These are phyloP conservation scores for Chesias legatella DNA, from an alignment of 2,888 invertebrate genomes.

Conservation along the genomic window DNA sequence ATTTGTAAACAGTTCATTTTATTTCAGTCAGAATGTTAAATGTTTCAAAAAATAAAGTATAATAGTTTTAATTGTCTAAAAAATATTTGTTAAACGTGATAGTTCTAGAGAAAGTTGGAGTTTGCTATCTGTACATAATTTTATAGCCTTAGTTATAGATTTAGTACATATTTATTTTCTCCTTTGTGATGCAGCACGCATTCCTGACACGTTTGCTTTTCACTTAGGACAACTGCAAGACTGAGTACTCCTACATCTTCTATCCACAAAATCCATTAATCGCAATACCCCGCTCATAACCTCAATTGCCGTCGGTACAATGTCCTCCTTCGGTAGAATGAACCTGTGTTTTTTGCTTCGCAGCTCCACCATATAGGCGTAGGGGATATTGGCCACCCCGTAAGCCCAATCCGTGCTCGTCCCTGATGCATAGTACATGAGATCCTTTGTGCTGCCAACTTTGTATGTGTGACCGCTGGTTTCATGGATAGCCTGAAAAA, in stretches of 20 bases:
- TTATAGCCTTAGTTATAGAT: no score
- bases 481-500: conserved; percentile 53
- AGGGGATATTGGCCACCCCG: conserved; percentile 56
- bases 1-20: conserved; percentile 12
- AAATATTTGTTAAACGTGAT: no score
- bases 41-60: not conserved
- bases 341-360: conserved; percentile 61
- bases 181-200: no score
- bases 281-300: conserved; percentile 48
- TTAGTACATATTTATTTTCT: no score
- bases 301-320: conserved; percentile 51
- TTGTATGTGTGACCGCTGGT: conserved; percentile 61
- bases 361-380: conserved; percentile 68
- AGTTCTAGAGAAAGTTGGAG: no score
- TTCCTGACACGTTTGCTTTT: no score
- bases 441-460: conserved; percentile 70
- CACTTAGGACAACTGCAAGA: conserved; percentile 38
- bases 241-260: conserved; percentile 30
- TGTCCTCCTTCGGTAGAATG: conserved; percentile 62
- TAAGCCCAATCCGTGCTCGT: conserved; percentile 71
- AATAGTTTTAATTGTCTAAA: no score
- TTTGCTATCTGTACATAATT: no score
- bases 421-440: conserved; percentile 69
- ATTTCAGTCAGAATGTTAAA: conserved; percentile 1
- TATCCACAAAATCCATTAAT: conserved; percentile 60